Evolutionary conservation across 1,140 invertebrate species (phyloP), one percentile per base, ranked within the genome.

Genomic region (Diorhabda carinulata): DNA sequence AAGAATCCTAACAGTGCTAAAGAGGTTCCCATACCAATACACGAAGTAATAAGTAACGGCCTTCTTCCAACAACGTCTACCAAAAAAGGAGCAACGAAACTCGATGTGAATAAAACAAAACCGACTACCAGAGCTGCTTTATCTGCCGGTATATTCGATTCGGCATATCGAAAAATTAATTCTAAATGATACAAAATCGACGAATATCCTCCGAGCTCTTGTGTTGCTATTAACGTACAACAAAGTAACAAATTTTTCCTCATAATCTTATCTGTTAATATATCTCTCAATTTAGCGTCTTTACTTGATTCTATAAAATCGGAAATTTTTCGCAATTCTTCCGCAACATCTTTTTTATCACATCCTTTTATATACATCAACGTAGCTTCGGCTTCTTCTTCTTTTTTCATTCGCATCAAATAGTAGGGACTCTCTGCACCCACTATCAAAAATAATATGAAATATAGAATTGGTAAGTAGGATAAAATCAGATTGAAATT

Each of bases 131-230:
- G 93, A 2, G 93, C 88, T 0, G 43, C 88, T 76, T 10, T 83
- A 79, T 2, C 87, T 77, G 59, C 86, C 78, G 2, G 92, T 60
- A 6, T 74, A 78, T 69, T 2, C 84, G 78, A 86, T 0, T 87
- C 86, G 6, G 90, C 84, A 3, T 83, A 83, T 2, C 81, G 73
- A 75, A 92, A 94, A 76, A 92, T 94, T 2, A 82, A 83, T 56
- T 89, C 86, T 71, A 91, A 87, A 79, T 92, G 93, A 79, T 93
- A 93, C 40, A 92, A 84, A 2, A 96, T 88, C 3, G 90, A 90
- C 78, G 92, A 93, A 74, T 91, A 91, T 40, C 93, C 93, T 3
- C 88, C 89, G 8, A 93, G 81, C 78, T 92, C 90, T 74, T 92
- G 90, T 79, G 91, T 89, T 60, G 86, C 78, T 58, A 91, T 88